A percentile compares a stretch with the other conserved stretches of the same genome.
Evolutionary conservation across 1,140 invertebrate genomes (phyloP).

Genomic region (Leptoteleia sp.): DNA sequence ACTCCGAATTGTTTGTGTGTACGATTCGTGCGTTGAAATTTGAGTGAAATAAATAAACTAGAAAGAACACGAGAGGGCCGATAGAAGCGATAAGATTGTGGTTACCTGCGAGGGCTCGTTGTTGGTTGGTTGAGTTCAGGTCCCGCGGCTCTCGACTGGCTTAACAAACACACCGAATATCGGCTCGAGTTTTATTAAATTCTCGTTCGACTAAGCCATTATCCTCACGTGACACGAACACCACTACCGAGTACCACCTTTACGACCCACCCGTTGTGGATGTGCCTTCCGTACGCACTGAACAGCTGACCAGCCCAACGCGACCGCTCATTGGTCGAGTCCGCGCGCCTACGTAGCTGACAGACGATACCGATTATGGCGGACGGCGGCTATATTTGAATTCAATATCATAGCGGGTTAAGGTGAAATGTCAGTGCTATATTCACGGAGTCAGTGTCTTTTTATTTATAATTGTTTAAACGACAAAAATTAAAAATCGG

Average conservation of each 20-base stretch:
- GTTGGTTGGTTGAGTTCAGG: not conserved
- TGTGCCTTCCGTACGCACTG: constrained; percentile 4
- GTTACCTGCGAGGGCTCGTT: constrained; percentile 13
- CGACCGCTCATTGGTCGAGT: constrained; percentile 15
- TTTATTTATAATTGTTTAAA: no score
- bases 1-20: no score
- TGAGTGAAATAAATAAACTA: no score
- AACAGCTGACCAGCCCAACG: constrained; percentile 37
- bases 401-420: no score
- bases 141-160: not conserved
- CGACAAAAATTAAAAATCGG: no score
- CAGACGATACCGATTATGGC: no score
- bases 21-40: no score
- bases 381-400: no score
- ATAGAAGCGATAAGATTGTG: no score
- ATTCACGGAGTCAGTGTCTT: no score
- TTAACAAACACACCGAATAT: constrained; percentile 30
- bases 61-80: no score
- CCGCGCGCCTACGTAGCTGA: not conserved
- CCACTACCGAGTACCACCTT: constrained; percentile 31
- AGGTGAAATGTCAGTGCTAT: no score
- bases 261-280: constrained; percentile 43
- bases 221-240: constrained; percentile 60
- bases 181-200: constrained; percentile 32
- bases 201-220: constrained; percentile 49